A percentile compares a stretch with the other conserved stretches of the same genome.
Evolutionary conservation across 2,888 invertebrate species (phyloP).

Genomic region (Eupithecia subfuscata): DNA sequence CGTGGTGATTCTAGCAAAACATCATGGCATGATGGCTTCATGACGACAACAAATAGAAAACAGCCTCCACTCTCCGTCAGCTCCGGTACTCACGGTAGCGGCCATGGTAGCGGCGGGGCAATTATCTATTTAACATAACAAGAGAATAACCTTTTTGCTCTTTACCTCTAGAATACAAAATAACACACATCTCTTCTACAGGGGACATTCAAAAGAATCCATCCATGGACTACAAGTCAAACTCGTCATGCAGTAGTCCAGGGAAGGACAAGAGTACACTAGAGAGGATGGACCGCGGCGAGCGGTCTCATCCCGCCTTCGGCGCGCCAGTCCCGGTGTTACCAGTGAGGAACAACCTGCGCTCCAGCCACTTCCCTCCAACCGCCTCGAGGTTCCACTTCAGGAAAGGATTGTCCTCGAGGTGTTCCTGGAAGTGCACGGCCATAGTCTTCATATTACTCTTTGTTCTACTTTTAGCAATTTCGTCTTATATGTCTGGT

Average conservation of each 20-base stretch:
- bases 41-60: no score
- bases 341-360: conserved; percentile 89
- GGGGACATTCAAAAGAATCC: conserved; percentile 94
- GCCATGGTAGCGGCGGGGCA: neutral
- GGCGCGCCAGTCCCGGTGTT: conserved; percentile 89
- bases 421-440: conserved; percentile 96
- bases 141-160: neutral
- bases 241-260: conserved; percentile 94
- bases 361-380: conserved; percentile 89
- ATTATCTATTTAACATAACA: neutral
- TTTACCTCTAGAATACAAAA: neutral
- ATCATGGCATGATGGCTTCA: no score
- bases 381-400: conserved; percentile 92
- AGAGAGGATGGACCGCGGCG: conserved; percentile 82
- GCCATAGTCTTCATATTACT: conserved; percentile 94
- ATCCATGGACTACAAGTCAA: conserved; percentile 94
- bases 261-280: conserved; percentile 84
- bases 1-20: neutral
- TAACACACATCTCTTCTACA: conserved; percentile 68
- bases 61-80: neutral
- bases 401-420: conserved; percentile 92
- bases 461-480: conserved; percentile 91
- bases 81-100: neutral
- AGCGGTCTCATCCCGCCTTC: conserved; percentile 86
- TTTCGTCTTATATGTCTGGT: conserved; percentile 95